Percentiles rank a stretch among this genome's conserved stretches.
Evolutionary conservation across 2,113 vertebrate species (phyloP).

Genomic region (Arizona elegans): DNA sequence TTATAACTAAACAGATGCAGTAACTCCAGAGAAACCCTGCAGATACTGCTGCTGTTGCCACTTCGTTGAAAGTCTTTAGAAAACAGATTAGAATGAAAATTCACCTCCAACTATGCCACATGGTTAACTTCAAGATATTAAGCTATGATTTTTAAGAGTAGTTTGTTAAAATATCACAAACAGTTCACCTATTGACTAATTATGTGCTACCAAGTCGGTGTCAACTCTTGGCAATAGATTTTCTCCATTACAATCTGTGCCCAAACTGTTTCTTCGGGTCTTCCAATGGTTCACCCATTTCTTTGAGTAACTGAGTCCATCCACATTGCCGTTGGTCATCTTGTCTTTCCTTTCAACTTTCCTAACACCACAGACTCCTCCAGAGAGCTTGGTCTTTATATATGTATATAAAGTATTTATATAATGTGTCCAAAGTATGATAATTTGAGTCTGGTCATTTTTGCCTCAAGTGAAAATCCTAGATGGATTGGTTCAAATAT

Average conservation of each 20-base stretch:
- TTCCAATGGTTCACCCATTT: not conserved
- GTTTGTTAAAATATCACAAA: not conserved
- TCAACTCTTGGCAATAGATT: not conserved
- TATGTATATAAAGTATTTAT: not conserved
- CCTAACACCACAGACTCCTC: not conserved
- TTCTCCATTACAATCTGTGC: not conserved
- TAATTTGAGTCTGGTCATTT: not conserved
- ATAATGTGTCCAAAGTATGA: not conserved
- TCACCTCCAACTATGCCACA: not conserved
- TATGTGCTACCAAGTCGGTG: not conserved
- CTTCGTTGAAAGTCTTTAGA: not conserved
- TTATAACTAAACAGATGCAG: not conserved
- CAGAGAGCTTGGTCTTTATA: not conserved
- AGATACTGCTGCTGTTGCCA: not conserved
- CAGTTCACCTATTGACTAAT: not conserved
- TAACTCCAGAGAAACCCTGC: not conserved
- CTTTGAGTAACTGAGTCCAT: not conserved
- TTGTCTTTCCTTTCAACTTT: not conserved
- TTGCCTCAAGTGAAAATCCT: not conserved
- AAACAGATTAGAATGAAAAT: not conserved
- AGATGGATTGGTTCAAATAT: not conserved
- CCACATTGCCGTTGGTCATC: not conserved
- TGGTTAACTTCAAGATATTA: not conserved
- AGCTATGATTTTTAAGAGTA: not conserved
- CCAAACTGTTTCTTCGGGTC: not conserved